Evolutionary conservation across 2,113 vertebrate species (phyloP).

Genomic region (Aspiorhynchus laticeps): DNA sequence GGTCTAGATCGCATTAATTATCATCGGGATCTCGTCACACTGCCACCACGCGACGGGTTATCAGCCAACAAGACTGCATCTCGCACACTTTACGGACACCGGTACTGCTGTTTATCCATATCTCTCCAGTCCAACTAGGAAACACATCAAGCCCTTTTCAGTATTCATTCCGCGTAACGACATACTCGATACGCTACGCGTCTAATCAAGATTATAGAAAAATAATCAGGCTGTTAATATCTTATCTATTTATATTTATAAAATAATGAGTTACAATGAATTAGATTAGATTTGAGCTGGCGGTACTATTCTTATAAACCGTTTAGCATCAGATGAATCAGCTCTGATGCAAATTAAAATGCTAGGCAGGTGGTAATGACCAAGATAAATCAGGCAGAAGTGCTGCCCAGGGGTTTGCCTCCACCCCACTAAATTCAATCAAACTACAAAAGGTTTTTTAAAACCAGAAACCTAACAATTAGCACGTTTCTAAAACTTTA

Average conservation of each 20-base stretch:
- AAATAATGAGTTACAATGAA: not conserved
- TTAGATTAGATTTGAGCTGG: not conserved
- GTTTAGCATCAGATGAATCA: conserved; percentile 39
- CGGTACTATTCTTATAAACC: conserved; percentile 15
- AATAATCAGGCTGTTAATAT: not conserved
- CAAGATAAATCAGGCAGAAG: conserved; percentile 60
- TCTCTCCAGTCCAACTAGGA: conserved; percentile 13
- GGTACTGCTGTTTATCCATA: conserved; percentile 3
- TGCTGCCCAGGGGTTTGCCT: conserved; percentile 66
- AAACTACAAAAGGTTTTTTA: not conserved
- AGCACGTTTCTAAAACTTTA: not conserved
- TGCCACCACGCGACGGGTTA: conserved; percentile 59
- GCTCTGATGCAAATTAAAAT: conserved; percentile 65
- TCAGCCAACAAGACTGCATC: conserved; percentile 54
- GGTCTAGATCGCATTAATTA: conserved; percentile 51
- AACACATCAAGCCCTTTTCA: not conserved
- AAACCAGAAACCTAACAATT: not conserved
- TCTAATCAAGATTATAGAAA: not conserved
- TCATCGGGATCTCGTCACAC: conserved; percentile 56
- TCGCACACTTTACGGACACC: conserved; percentile 29
- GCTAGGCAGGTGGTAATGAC: conserved; percentile 61
- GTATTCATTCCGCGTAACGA: not conserved
- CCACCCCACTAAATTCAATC: conserved; percentile 65
- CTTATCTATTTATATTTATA: not conserved
- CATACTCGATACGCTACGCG: not conserved